phyloP scores from a whole-genome alignment of 2,797 vertebrate genomes.

The Corythornis leucogaster region DNA sequence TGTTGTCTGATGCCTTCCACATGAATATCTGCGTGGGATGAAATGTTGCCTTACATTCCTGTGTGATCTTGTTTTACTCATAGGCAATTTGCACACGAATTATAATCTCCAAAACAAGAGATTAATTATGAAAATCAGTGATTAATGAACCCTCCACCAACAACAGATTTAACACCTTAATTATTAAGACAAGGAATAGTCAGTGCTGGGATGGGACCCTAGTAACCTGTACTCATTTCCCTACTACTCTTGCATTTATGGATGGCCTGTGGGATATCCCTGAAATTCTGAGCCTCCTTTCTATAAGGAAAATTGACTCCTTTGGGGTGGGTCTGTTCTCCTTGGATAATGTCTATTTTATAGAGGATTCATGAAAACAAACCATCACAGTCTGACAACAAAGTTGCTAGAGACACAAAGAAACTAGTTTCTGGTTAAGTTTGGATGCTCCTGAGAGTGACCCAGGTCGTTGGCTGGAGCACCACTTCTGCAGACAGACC shows the following conservation, averaged over 20 bases:
- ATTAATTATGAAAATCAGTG: background rate
- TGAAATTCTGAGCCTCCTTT: background rate
- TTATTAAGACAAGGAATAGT: background rate
- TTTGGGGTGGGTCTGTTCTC: background rate
- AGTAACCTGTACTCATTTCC: background rate
- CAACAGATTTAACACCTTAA: background rate
- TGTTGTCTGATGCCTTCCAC: constrained; percentile 7
- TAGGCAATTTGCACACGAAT: background rate
- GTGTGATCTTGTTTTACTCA: constrained; percentile 2
- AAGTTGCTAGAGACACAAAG: background rate
- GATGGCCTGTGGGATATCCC: background rate
- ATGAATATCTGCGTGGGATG: background rate
- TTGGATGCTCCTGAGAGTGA: background rate
- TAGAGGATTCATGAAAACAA: background rate
- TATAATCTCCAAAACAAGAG: background rate
- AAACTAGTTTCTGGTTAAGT: background rate
- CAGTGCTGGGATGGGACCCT: background rate
- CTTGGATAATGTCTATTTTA: background rate
- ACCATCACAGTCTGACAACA: background rate
- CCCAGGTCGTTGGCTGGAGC: background rate
- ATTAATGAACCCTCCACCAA: background rate
- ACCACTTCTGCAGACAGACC: background rate
- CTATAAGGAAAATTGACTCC: background rate
- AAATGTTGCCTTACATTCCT: constrained; percentile 41
- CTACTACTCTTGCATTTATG: background rate